Base-by-base conservation (phyloP, 2,797 vertebrate genomes). In the Oreochromis grahami region DNA sequence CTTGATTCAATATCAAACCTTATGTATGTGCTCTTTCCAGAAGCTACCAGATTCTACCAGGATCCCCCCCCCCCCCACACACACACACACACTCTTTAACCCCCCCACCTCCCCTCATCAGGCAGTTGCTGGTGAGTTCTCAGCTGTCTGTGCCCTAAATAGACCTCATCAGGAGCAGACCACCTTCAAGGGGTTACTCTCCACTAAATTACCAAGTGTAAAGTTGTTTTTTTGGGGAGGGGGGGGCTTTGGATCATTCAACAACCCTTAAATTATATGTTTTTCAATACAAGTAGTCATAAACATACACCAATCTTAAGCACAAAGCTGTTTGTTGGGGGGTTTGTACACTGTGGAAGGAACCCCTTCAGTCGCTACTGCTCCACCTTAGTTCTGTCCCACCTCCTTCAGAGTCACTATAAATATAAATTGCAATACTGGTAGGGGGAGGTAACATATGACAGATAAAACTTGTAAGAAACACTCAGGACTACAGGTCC, bases 121-220 rank as follows among this genome's bases (percentile, higher is more conserved):
- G 82, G 92, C 96, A 96, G 96, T 95, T 96, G 94, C 94, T 94
- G 52, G 93, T 90, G 84, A 92, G 91, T 94, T 95, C 95, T 97
- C 97, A 97, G 96, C 96, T 97, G 97, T 97, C 90, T 87, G 80
- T 88, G 92, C 96, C 95, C 88, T 94, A 97, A 97, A 97, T 97
- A 97, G 95, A 94, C 87, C 82, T 93, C 92, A 95, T 95, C 95
- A 93, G 92, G 95, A 88, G 84, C 83, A 86, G 85, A 92, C 95
- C 93, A 96, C 56, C 85, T 87, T 78, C 77, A 70, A 88, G 88
- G 91, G 90, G 86, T 87, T 32, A 19, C 11, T 24, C 12, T 83
- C 10, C 74, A 19, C 76, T 50, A 34, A 29, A 36, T 29, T 26
- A 19, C 8, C 36, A 0, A 45, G 43, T 58, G 5, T 8, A 65